These are phyloP conservation scores for Carollia perspicillata DNA, from an alignment of 2,113 vertebrate genomes.

Conservation along the genomic window DNA sequence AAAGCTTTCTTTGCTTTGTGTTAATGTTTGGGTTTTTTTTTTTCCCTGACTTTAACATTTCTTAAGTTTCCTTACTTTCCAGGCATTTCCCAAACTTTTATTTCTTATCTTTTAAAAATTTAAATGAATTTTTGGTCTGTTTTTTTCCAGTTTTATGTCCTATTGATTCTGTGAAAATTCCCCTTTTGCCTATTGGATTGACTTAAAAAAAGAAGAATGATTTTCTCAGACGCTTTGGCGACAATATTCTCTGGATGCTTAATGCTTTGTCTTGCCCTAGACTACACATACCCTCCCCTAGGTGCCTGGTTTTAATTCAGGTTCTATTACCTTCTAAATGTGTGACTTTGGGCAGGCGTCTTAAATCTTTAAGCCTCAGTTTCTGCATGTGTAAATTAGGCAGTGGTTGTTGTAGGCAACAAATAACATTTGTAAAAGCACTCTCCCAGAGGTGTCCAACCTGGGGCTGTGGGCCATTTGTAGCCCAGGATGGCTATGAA, in stretches of 20 bases:
- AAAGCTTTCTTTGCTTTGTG: background rate
- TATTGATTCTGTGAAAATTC: background rate
- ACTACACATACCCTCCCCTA: background rate
- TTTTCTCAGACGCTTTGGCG: background rate
- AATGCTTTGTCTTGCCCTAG: background rate
- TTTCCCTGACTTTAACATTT: background rate
- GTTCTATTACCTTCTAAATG: background rate
- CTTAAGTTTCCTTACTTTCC: background rate
- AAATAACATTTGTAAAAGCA: background rate
- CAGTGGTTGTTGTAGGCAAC: background rate
- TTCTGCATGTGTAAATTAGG: background rate
- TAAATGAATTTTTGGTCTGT: background rate
- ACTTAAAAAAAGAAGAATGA: background rate
- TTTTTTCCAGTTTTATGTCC: background rate
- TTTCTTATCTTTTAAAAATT: background rate
- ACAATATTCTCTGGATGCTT: background rate
- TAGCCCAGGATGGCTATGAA: no score
- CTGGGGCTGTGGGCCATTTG: no score
- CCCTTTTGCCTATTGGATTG: background rate
- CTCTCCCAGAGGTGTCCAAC: background rate
- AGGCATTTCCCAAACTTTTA: background rate
- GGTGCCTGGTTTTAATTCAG: background rate
- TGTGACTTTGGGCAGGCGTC: background rate
- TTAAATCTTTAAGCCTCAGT: background rate
- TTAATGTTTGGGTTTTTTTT: background rate